A percentile compares a stretch with the other conserved stretches of the same genome.
phyloP scores from a whole-genome alignment of 2,113 vertebrate species.

The Ptilorrhoa leucosticta region DNA sequence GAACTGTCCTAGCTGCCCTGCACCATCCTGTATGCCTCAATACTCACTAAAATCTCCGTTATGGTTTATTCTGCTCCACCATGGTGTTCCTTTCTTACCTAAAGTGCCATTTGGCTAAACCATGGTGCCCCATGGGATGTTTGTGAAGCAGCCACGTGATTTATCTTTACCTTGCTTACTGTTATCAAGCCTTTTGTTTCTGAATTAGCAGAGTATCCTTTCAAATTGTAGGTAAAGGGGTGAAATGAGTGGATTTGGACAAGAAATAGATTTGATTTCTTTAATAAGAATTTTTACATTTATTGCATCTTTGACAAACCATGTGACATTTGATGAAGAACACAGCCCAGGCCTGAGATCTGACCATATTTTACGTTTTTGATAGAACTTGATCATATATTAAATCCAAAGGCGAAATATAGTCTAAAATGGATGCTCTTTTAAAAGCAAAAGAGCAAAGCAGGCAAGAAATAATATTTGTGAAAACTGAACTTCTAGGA shows the following conservation, averaged over 20 bases:
- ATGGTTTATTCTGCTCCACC: neutral
- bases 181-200: neutral
- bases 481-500: neutral
- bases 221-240: neutral
- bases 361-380: neutral
- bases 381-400: neutral
- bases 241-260: neutral
- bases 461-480: neutral
- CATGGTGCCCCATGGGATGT: neutral
- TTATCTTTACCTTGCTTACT: neutral
- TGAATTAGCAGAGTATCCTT: neutral
- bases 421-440: neutral
- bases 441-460: neutral
- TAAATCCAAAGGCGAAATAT: neutral
- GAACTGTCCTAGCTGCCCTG: neutral
- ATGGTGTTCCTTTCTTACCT: neutral
- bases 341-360: neutral
- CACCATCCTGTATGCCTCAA: rapidly evolving
- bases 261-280: neutral
- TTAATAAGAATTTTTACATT: neutral
- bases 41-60: neutral
- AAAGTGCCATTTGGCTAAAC: neutral
- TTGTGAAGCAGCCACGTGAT: neutral
- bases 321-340: neutral
- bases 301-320: neutral